These are phyloP conservation scores for Heliconius hermathena DNA, from an alignment of 1,140 invertebrate species.

Conservation along the genomic window DNA sequence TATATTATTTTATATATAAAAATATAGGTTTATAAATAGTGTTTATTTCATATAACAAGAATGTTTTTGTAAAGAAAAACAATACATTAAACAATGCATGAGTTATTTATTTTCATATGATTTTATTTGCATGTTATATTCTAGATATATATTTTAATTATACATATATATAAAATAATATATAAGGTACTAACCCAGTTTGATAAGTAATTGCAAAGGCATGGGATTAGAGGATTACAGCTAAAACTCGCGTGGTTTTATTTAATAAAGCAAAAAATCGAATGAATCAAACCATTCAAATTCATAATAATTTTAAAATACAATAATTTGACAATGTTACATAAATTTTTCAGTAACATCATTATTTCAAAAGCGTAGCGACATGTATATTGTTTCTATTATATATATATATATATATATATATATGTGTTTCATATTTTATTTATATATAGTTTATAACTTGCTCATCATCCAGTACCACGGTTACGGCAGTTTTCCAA, in stretches of 20 bases:
- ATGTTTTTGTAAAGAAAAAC: not conserved
- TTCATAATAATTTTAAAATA: not conserved
- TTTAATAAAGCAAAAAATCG: not conserved
- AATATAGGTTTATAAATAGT: not conserved
- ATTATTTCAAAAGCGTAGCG: slow-evolving; percentile 4
- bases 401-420: not conserved
- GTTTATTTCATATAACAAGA: not conserved
- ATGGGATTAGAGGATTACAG: slow-evolving; percentile 15
- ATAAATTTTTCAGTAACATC: slow-evolving; percentile 7
- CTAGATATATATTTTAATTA: not conserved
- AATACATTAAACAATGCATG: slow-evolving; percentile 1
- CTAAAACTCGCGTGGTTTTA: slow-evolving; percentile 18
- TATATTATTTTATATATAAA: slow-evolving; percentile 18
- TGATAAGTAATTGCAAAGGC: slow-evolving; percentile 16
- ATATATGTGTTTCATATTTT: not conserved
- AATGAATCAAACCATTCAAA: not conserved
- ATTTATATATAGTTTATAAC: slow-evolving; percentile 19
- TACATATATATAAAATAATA: slow-evolving; percentile 13
- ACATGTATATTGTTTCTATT: not conserved
- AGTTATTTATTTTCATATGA: not conserved
- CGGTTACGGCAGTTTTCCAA: slow-evolving; percentile 65
- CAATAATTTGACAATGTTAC: not conserved
- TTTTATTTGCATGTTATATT: slow-evolving; percentile 7
- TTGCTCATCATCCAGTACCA: slow-evolving; percentile 53
- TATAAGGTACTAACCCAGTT: slow-evolving; percentile 21